phyloP scores from a whole-genome alignment of 2,888 invertebrate genomes.

The Eupithecia centaureata region DNA sequence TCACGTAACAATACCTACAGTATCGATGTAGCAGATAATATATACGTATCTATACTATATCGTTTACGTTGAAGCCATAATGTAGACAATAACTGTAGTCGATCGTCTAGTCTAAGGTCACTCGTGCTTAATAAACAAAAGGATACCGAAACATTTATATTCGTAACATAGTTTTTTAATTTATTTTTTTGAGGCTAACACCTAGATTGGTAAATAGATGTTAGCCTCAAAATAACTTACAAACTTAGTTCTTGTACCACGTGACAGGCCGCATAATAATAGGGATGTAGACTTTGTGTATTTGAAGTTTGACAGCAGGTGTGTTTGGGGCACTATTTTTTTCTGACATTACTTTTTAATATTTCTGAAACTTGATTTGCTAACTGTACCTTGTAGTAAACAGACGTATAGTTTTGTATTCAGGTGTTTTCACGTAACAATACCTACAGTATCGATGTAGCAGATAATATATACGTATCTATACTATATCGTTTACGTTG shows the following conservation, averaged over 20 bases:
- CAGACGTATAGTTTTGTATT: conserved; percentile 18
- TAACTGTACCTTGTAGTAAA: conserved; percentile 22
- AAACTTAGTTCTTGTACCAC: neutral
- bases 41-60: conserved; percentile 5
- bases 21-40: conserved; percentile 1
- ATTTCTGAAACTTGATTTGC: neutral
- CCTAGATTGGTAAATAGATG: neutral
- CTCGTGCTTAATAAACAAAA: neutral
- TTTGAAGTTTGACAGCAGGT: too few relatives aligned
- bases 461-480: conserved; percentile 1
- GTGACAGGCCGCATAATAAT: neutral
- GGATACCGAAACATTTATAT: neutral
- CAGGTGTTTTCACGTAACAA: conserved; percentile 22
- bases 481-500: conserved; percentile 14
- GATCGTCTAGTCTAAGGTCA: neutral
- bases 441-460: conserved; percentile 6
- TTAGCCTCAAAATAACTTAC: neutral
- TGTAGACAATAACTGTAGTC: neutral
- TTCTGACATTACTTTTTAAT: neutral
- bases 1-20: conserved; percentile 17
- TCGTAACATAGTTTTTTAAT: too few relatives aligned
- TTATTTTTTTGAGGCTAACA: too few relatives aligned
- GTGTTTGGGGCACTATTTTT: neutral
- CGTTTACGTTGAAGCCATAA: conserved; percentile 25
- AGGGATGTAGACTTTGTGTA: too few relatives aligned